phyloP scores from a whole-genome alignment of 2,113 vertebrate genomes.

The Apodemus sylvaticus region DNA sequence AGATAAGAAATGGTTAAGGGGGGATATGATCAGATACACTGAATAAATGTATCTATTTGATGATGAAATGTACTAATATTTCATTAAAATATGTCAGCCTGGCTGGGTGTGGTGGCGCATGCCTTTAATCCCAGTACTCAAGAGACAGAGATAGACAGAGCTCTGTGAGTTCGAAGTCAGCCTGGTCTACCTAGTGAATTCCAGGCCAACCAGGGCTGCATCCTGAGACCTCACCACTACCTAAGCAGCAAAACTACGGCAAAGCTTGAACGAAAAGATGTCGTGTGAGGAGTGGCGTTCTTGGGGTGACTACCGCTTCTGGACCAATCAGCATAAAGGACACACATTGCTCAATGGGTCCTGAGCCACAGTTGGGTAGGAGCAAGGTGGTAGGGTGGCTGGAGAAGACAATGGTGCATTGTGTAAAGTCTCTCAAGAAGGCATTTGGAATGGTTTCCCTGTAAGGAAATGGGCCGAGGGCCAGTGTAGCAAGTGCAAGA shows the following conservation, averaged over 20 bases:
- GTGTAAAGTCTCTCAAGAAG: background rate
- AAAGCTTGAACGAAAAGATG: background rate
- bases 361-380: no score
- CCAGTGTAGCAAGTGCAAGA: background rate
- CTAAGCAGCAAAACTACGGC: background rate
- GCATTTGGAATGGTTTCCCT: background rate
- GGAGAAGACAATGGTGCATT: background rate
- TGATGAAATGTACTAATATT: no score
- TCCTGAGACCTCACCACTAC: background rate
- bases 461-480: background rate
- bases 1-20: background rate
- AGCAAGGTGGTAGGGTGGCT: background rate
- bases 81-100: background rate
- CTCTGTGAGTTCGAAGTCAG: background rate
- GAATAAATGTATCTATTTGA: no score
- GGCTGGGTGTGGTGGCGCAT: background rate
- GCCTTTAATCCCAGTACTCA: background rate
- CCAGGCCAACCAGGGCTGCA: background rate
- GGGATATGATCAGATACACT: background rate
- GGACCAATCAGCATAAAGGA: background rate
- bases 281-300: rapidly evolving
- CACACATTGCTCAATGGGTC: background rate
- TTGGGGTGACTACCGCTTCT: background rate
- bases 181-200: background rate
- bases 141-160: background rate